Evolutionary conservation across 2,797 vertebrate species (phyloP).

Genomic region (Arnoldichthys spilopterus): DNA sequence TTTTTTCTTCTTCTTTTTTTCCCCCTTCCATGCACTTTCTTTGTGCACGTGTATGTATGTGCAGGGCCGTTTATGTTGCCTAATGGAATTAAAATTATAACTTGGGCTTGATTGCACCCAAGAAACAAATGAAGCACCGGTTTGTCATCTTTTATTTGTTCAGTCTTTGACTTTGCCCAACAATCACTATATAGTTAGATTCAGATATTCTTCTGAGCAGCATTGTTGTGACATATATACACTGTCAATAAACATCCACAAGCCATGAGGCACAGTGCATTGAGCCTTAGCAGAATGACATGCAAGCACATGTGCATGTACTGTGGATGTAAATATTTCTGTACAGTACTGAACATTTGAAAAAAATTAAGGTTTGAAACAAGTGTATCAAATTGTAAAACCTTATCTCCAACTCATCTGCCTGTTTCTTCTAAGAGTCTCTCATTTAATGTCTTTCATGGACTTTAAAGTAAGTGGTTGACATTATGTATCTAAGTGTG

Average conservation of each 20-base stretch:
- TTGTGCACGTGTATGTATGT: slow-evolving; percentile 3
- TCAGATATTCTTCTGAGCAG: slow-evolving; percentile 6
- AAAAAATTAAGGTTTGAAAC: no score
- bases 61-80: background rate
- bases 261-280: background rate
- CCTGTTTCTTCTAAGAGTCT: no score
- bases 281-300: background rate
- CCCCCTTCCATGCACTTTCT: background rate
- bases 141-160: background rate
- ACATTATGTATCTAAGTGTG: background rate
- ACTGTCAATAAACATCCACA: no score
- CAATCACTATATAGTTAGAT: background rate
- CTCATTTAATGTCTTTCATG: background rate
- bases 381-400: no score
- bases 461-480: background rate
- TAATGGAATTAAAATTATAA: slow-evolving; percentile 15
- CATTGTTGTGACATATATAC: background rate
- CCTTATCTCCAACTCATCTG: no score
- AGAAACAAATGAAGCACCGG: background rate
- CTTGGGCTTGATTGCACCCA: background rate
- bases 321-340: background rate
- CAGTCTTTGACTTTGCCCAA: background rate
- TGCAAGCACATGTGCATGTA: background rate
- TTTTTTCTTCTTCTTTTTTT: slow-evolving; percentile 48
- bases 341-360: no score